Conservation (phyloP, 1,140 invertebrate species). For the Oscheius sp. region DNA sequence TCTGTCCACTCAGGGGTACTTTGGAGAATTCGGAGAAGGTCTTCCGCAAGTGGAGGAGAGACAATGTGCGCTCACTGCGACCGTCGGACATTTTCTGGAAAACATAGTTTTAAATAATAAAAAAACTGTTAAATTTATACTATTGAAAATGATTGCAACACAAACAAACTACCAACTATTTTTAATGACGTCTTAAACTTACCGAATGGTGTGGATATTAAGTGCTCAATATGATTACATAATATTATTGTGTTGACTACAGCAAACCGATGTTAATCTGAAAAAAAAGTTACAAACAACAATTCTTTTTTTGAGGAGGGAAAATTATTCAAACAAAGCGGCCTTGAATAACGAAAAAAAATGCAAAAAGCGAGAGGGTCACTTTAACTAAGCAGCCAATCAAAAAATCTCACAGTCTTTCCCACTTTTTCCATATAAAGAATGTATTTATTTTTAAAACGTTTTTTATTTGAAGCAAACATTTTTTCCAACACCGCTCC, state of each 20-base stretch:
- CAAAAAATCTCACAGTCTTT: neutral
- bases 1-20: slow-evolving; percentile 46
- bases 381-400: neutral
- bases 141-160: too few species aligned
- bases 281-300: neutral
- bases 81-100: neutral
- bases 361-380: neutral
- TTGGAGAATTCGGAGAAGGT: slow-evolving; percentile 75
- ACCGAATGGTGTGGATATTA: too few species aligned
- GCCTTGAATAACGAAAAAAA: neutral
- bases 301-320: neutral
- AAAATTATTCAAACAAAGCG: neutral
- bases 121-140: too few species aligned
- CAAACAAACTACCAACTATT: too few species aligned
- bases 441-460: neutral
- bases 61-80: slow-evolving; percentile 65
- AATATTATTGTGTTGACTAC: too few species aligned
- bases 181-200: too few species aligned
- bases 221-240: too few species aligned
- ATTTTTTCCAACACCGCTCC: too few species aligned
- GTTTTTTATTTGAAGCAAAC: neutral
- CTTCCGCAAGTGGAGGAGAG: slow-evolving; percentile 91
- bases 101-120: neutral
- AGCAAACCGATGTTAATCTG: too few species aligned
- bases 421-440: neutral